phyloP scores from a whole-genome alignment of 2,888 invertebrate species.

The Rosalia funebris region DNA sequence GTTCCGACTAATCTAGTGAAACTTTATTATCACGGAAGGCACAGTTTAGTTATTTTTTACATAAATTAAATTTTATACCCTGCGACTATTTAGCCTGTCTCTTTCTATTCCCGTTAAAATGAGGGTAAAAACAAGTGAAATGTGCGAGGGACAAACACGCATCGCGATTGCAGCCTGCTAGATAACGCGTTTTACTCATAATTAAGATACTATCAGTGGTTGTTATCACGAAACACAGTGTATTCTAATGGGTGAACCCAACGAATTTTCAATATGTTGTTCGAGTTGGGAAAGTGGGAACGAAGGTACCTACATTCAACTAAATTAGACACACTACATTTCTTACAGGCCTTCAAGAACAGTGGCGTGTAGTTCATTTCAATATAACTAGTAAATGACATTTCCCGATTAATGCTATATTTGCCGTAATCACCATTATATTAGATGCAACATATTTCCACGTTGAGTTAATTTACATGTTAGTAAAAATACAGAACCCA shows the following conservation, averaged over 20 bases:
- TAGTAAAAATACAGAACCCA: no score
- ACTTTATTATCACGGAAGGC: no score
- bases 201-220: constrained; percentile 62
- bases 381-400: no score
- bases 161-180: constrained; percentile 61
- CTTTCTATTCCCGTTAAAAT: constrained; percentile 31
- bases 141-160: constrained; percentile 59
- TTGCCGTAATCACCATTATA: no score
- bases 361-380: no score
- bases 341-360: background rate
- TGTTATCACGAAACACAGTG: constrained; percentile 60
- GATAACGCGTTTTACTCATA: constrained; percentile 65
- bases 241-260: constrained; percentile 58
- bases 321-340: constrained; percentile 11
- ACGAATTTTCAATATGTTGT: constrained; percentile 63
- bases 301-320: constrained; percentile 3
- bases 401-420: no score
- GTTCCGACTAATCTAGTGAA: no score
- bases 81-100: constrained; percentile 30
- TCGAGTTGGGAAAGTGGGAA: constrained; percentile 12
- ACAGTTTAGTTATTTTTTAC: constrained; percentile 35
- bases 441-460: no score
- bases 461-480: no score
- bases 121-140: constrained; percentile 53
- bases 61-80: constrained; percentile 43